Evolutionary conservation across 2,797 vertebrate species (phyloP).

Genomic region (Typhlichthys eigenmanni): DNA sequence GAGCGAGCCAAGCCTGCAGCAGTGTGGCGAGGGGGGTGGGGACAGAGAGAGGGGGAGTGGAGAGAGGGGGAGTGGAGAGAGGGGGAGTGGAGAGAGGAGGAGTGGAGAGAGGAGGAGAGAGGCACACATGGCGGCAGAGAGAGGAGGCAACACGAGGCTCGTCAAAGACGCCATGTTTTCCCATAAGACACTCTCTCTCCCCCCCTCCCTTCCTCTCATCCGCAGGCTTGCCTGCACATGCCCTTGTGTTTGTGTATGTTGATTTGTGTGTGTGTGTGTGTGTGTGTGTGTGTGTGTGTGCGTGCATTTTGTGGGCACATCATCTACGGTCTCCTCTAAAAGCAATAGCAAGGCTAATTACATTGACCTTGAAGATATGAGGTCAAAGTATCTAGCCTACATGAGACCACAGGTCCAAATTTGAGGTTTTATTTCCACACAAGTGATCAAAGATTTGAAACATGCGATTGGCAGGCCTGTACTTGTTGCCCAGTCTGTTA

Average conservation of each 20-base stretch:
- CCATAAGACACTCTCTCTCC: slow-evolving; percentile 11
- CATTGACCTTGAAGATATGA: too few species aligned
- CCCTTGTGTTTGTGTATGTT: too few species aligned
- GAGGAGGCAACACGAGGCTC: slow-evolving; percentile 24
- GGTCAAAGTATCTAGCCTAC: too few species aligned
- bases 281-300: not conserved
- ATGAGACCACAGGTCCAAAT: too few species aligned
- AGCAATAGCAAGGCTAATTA: too few species aligned
- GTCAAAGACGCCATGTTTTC: slow-evolving; percentile 19
- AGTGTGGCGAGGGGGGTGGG: slow-evolving; percentile 15
- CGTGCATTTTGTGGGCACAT: slow-evolving; percentile 3
- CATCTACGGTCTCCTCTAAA: too few species aligned
- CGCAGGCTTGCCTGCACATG: not conserved
- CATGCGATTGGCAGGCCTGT: too few species aligned
- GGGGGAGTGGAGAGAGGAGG: slow-evolving; percentile 33
- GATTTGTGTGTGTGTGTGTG: not conserved
- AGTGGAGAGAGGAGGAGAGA: slow-evolving; percentile 26
- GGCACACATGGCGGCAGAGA: slow-evolving; percentile 20
- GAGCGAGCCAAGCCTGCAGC: slow-evolving; percentile 31
- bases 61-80: slow-evolving; percentile 18
- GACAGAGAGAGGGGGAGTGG: slow-evolving; percentile 25
- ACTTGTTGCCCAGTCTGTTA: too few species aligned
- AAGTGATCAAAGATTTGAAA: too few species aligned
- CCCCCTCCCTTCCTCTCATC: not conserved
- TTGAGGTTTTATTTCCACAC: too few species aligned